A percentile compares a stretch with the other conserved stretches of the same genome.
phyloP scores from a whole-genome alignment of 2,888 invertebrate species.

The Morpho achilles region DNA sequence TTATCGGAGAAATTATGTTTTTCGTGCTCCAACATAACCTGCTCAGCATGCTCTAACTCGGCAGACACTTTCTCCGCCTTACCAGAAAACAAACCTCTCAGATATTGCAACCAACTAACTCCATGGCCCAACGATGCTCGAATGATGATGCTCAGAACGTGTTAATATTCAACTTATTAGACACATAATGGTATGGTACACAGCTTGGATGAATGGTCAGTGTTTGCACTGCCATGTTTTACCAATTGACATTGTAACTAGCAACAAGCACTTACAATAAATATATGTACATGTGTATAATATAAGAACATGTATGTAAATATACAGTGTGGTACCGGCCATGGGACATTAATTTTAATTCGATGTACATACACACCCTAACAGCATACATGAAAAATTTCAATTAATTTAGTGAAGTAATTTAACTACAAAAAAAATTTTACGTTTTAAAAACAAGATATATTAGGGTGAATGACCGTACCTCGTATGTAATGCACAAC shows the following conservation, averaged over 20 bases:
- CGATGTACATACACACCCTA: too few species aligned
- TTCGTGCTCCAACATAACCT: slow-evolving; percentile 76
- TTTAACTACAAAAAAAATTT: too few species aligned
- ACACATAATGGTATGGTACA: slow-evolving; percentile 15
- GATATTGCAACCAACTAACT: slow-evolving; percentile 40
- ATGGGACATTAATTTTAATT: too few species aligned
- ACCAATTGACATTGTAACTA: slow-evolving; percentile 4
- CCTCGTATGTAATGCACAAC: too few species aligned
- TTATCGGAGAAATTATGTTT: slow-evolving; percentile 66
- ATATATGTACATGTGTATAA: too few species aligned
- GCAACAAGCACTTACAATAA: too few species aligned
- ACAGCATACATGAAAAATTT: too few species aligned
- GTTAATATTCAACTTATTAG: slow-evolving; percentile 33
- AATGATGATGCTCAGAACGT: slow-evolving; percentile 49
- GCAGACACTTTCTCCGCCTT: slow-evolving; percentile 75
- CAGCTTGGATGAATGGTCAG: slow-evolving; percentile 2
- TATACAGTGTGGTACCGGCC: too few species aligned
- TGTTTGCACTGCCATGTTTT: slow-evolving; percentile 11
- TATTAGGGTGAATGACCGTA: too few species aligned
- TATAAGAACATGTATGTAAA: too few species aligned
- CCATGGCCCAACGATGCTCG: slow-evolving; percentile 38
- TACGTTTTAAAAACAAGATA: too few species aligned
- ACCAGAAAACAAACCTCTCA: slow-evolving; percentile 74
- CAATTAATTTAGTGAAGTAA: too few species aligned
- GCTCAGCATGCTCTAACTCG: slow-evolving; percentile 74